Conservation (phyloP, 2,113 vertebrate genomes). For the Lasiurus borealis region DNA sequence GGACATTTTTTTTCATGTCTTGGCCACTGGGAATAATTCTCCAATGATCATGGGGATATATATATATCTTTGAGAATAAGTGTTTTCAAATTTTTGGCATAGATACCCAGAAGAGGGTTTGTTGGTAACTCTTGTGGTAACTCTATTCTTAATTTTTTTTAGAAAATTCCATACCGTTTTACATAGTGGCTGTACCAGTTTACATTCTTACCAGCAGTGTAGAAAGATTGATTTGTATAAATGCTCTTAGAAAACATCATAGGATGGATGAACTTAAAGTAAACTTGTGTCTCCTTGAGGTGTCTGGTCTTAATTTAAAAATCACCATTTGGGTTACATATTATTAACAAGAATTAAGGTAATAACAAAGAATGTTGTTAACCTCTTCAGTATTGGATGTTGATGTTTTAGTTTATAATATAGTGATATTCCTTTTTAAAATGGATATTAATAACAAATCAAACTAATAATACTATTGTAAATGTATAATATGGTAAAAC, state of each 20-base stretch:
- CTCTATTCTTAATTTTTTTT: neutral
- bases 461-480: neutral
- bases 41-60: neutral
- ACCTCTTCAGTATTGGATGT: neutral
- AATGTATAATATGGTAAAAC: neutral
- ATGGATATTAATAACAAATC: neutral
- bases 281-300: slow-evolving; percentile 62
- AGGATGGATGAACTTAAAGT: neutral
- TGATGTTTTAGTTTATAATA: neutral
- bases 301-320: slow-evolving; percentile 36
- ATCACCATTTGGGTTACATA: neutral
- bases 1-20: neutral
- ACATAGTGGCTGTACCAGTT: neutral
- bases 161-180: neutral
- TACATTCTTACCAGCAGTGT: neutral
- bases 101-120: neutral
- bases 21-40: neutral
- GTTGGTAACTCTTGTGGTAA: neutral
- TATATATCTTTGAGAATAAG: neutral
- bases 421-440: neutral
- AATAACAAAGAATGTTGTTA: neutral
- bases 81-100: neutral
- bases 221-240: neutral
- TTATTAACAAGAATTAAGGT: neutral
- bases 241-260: neutral